phyloP scores from a whole-genome alignment of 2,113 vertebrate species.

The Drymodes brunneopygia region DNA sequence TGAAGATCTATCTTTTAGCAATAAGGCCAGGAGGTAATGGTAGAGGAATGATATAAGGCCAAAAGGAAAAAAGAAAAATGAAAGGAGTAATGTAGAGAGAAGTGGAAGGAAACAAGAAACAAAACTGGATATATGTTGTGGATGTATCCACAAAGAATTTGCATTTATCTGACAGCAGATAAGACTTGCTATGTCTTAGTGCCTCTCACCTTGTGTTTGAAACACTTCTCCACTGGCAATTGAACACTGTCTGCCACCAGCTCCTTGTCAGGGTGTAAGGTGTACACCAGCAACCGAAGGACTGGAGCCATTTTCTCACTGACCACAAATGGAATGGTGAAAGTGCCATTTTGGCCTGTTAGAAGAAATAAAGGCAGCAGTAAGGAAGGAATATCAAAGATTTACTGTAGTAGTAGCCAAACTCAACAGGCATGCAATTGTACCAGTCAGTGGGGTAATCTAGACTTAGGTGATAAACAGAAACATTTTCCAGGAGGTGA shows the following conservation, averaged over 20 bases:
- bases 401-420: not conserved
- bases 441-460: not conserved
- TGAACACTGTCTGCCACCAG: slow-evolving; percentile 70
- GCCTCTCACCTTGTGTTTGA: slow-evolving; percentile 74
- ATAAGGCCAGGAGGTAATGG: not conserved
- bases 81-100: not conserved
- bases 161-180: not conserved
- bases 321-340: slow-evolving; percentile 70
- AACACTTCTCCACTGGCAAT: slow-evolving; percentile 77
- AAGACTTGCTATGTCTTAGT: not conserved
- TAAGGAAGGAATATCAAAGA: not conserved
- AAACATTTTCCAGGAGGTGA: not conserved
- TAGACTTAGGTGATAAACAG: not conserved
- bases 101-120: not conserved
- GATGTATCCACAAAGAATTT: not conserved
- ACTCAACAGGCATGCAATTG: not conserved
- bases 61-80: not conserved
- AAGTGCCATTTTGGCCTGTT: slow-evolving; percentile 58
- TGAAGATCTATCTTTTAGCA: not conserved
- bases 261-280: slow-evolving; percentile 73
- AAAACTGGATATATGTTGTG: not conserved
- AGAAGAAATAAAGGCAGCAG: not conserved
- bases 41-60: not conserved
- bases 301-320: slow-evolving; percentile 67
- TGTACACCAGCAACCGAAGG: slow-evolving; percentile 72